phyloP scores from a whole-genome alignment of 2,888 invertebrate species.

The Brachylomia viminalis region DNA sequence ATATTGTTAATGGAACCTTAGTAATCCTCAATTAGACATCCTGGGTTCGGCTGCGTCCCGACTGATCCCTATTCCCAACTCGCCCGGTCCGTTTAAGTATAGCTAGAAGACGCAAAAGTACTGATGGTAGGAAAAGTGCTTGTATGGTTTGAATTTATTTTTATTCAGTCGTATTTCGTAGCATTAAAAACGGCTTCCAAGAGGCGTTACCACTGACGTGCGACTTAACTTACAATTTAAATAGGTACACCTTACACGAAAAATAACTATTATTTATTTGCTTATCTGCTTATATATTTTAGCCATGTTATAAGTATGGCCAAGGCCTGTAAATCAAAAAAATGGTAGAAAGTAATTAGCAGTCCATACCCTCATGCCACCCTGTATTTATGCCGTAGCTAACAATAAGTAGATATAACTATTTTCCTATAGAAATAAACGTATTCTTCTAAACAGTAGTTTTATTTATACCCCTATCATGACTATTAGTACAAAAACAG shows the following conservation, averaged over 20 bases:
- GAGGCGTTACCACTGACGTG: too few relatives aligned
- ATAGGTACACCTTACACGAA: too few relatives aligned
- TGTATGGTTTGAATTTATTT: too few relatives aligned
- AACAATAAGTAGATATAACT: conserved; percentile 45
- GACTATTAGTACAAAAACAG: neutral
- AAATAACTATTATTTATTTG: neutral
- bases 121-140: too few relatives aligned
- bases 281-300: neutral
- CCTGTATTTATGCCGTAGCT: conserved; percentile 7
- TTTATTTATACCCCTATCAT: conserved; percentile 45
- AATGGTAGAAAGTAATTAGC: neutral
- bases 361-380: neutral
- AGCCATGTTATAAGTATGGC: neutral
- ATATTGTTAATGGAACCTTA: neutral
- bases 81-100: too few relatives aligned
- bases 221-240: too few relatives aligned
- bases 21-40: neutral
- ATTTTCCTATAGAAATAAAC: conserved; percentile 68
- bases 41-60: too few relatives aligned
- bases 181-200: too few relatives aligned
- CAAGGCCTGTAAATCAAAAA: neutral
- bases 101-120: too few relatives aligned
- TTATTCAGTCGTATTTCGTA: too few relatives aligned
- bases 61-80: too few relatives aligned
- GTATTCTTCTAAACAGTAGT: conserved; percentile 61